A percentile compares a stretch with the other conserved stretches of the same genome.
These are phyloP conservation scores for Sinella curviseta DNA, from an alignment of 1,140 invertebrate genomes.

Conservation along the genomic window DNA sequence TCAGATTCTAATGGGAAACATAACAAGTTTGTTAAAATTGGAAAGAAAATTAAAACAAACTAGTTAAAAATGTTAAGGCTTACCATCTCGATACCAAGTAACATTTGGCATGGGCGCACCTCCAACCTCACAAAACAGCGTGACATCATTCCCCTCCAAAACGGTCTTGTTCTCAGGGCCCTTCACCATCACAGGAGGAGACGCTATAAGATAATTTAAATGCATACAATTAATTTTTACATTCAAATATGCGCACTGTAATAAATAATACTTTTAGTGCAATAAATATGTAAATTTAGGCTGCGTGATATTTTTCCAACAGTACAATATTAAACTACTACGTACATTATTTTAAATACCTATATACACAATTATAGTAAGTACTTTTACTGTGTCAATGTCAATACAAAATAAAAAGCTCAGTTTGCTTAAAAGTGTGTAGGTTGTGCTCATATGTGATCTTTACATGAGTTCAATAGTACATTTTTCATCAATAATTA, in stretches of 20 bases:
- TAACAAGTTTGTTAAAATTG: not conserved
- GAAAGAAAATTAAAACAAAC: too few relatives aligned
- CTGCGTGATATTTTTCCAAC: too few relatives aligned
- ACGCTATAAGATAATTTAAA: constrained; percentile 64
- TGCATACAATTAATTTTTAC: too few relatives aligned
- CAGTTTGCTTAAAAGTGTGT: too few relatives aligned
- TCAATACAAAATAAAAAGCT: too few relatives aligned
- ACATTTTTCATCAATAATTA: too few relatives aligned
- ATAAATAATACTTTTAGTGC: not conserved
- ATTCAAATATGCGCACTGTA: constrained; percentile 9
- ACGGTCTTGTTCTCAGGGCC: constrained; percentile 83
- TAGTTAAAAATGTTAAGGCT: constrained; percentile 49
- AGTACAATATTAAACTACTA: too few relatives aligned
- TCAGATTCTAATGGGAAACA: constrained; percentile 48
- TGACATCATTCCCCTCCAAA: constrained; percentile 87
- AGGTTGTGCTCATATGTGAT: too few relatives aligned
- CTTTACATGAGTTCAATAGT: too few relatives aligned
- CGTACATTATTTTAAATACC: too few relatives aligned
- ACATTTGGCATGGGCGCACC: constrained; percentile 86
- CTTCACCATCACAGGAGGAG: constrained; percentile 76
- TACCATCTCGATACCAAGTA: constrained; percentile 90
- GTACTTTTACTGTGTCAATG: too few relatives aligned
- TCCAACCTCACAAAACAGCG: constrained; percentile 69
- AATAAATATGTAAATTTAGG: not conserved
- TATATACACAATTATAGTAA: too few relatives aligned